Conservation (phyloP, 2,888 invertebrate genomes). For the Trissolcus brochymenae region DNA sequence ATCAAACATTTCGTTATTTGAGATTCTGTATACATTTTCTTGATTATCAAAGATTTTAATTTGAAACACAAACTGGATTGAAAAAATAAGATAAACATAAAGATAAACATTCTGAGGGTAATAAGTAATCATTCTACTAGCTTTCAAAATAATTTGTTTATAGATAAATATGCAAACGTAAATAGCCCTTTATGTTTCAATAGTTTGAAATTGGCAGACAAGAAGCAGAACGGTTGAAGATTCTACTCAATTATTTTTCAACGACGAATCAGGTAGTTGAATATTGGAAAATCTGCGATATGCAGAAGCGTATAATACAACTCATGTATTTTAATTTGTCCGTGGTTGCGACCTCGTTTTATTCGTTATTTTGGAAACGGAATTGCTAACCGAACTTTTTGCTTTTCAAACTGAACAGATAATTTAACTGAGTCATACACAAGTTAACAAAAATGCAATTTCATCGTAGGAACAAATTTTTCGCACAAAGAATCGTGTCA, state of each 20-base stretch:
- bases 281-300: slow-evolving; percentile 28
- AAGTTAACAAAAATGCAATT: slow-evolving; percentile 43
- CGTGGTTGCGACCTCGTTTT: not conserved
- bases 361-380: slow-evolving; percentile 32
- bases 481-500: slow-evolving; percentile 18
- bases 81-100: too few species aligned
- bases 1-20: too few species aligned
- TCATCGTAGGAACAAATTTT: slow-evolving; percentile 23
- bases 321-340: slow-evolving; percentile 46
- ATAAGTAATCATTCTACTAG: slow-evolving; percentile 15
- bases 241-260: slow-evolving; percentile 35
- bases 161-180: slow-evolving; percentile 20
- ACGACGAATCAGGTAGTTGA: slow-evolving; percentile 25
- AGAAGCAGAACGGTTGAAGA: slow-evolving; percentile 25
- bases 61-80: too few species aligned
- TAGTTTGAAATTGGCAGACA: slow-evolving; percentile 21
- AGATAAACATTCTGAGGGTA: too few species aligned
- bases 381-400: slow-evolving; percentile 30
- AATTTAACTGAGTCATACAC: slow-evolving; percentile 34
- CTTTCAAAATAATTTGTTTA: not conserved
- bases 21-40: too few species aligned
- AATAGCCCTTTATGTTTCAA: slow-evolving; percentile 22
- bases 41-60: too few species aligned
- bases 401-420: slow-evolving; percentile 33
- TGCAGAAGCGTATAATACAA: slow-evolving; percentile 9